Evolutionary conservation across 2,113 vertebrate genomes (phyloP).

Genomic region (Redunca redunca): DNA sequence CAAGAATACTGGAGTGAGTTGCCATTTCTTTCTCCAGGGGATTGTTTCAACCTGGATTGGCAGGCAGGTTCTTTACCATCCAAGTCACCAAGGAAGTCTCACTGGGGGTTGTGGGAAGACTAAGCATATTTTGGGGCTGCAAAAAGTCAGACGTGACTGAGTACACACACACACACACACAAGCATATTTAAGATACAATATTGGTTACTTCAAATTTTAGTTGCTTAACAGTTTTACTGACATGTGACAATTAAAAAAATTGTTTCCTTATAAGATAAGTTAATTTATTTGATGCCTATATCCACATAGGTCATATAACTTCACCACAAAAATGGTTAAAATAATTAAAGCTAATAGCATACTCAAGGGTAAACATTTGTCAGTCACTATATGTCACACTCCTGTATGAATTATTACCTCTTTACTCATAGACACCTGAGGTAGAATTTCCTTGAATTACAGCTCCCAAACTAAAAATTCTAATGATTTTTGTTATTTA

Average conservation of each 20-base stretch:
- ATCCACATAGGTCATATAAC: not conserved
- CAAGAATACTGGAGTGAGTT: not conserved
- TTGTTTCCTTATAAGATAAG: not conserved
- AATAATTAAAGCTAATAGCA: conserved; percentile 17
- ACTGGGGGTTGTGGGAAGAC: not conserved
- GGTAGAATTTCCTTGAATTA: not conserved
- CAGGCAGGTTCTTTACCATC: not conserved
- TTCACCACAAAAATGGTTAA: not conserved
- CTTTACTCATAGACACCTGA: not conserved
- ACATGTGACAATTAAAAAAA: not conserved
- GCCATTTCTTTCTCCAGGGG: not conserved
- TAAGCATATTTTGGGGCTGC: not conserved
- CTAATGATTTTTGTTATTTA: not conserved
- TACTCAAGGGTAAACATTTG: not conserved
- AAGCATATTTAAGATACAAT: not conserved
- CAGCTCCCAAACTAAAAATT: not conserved
- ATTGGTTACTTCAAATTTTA: not conserved
- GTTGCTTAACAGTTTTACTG: not conserved
- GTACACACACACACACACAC: not conserved
- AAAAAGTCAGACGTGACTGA: not conserved
- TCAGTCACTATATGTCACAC: not conserved
- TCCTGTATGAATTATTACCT: not conserved
- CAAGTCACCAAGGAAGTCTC: not conserved
- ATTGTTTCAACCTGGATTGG: not conserved
- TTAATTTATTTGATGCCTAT: not conserved